These are phyloP conservation scores for Lepus townsendii DNA, from an alignment of 2,797 vertebrate genomes.

Conservation along the genomic window DNA sequence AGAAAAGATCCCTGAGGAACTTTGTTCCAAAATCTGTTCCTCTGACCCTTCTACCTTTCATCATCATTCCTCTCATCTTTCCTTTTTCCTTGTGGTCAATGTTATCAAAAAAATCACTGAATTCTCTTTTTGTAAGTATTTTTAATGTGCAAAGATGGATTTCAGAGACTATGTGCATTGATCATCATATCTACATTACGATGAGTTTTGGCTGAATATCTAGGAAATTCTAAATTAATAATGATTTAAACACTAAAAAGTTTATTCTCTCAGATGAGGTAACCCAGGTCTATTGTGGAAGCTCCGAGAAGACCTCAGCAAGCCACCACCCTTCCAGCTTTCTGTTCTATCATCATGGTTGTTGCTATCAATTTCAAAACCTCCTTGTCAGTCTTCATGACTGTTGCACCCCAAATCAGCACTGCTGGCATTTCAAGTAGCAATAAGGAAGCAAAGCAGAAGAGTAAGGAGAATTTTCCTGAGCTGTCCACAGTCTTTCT, in stretches of 20 bases:
- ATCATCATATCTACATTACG: too few species aligned
- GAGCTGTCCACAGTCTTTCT: not conserved
- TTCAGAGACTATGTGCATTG: not conserved
- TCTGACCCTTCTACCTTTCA: not conserved
- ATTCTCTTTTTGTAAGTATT: not conserved
- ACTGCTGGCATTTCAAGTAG: not conserved
- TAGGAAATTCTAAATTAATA: not conserved
- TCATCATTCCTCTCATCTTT: not conserved
- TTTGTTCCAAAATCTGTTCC: not conserved
- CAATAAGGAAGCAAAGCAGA: not conserved
- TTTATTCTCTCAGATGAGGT: not conserved
- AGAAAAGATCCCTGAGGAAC: not conserved
- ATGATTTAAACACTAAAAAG: not conserved
- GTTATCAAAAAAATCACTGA: not conserved
- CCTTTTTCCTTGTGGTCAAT: not conserved
- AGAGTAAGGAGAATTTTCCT: not conserved
- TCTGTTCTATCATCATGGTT: not conserved
- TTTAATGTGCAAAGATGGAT: not conserved
- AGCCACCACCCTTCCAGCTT: not conserved
- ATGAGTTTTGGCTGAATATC: not conserved
- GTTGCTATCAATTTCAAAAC: not conserved
- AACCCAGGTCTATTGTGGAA: not conserved
- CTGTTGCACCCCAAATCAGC: too few species aligned
- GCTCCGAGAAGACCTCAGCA: not conserved
- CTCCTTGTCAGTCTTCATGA: not conserved